A percentile compares a stretch with the other conserved stretches of the same genome.
These are phyloP conservation scores for Crocodylus rhombifer DNA, from an alignment of 2,797 vertebrate species.

Conservation along the genomic window DNA sequence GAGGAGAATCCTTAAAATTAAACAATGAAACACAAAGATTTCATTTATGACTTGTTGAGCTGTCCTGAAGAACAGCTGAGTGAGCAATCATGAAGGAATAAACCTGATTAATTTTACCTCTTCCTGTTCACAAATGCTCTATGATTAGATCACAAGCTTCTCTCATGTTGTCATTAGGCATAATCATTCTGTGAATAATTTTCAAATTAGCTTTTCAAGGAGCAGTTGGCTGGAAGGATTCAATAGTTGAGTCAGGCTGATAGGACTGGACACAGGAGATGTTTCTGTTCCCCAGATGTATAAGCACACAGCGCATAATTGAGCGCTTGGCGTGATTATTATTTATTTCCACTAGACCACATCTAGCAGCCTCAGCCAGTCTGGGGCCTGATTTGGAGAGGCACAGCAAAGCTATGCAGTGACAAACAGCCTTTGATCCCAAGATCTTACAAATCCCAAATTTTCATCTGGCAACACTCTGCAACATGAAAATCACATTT, in stretches of 20 bases:
- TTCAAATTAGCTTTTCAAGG: not conserved
- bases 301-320: not conserved
- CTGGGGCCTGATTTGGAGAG: not conserved
- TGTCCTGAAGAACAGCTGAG: not conserved
- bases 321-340: not conserved
- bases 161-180: not conserved
- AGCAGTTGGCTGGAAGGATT: not conserved
- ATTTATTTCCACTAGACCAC: not conserved
- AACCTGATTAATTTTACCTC: not conserved
- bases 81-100: not conserved
- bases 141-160: not conserved
- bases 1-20: not conserved
- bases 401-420: not conserved
- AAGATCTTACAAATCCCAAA: not conserved
- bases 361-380: not conserved
- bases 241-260: not conserved
- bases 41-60: not conserved
- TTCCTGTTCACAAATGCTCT: not conserved
- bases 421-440: not conserved
- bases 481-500: not conserved
- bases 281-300: too few relatives aligned
- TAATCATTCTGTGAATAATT: not conserved
- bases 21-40: not conserved
- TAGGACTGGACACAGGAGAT: too few relatives aligned
- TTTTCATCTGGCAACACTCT: not conserved